These are phyloP conservation scores for Chelonus formosanus DNA, from an alignment of 2,888 invertebrate genomes.

Conservation along the genomic window DNA sequence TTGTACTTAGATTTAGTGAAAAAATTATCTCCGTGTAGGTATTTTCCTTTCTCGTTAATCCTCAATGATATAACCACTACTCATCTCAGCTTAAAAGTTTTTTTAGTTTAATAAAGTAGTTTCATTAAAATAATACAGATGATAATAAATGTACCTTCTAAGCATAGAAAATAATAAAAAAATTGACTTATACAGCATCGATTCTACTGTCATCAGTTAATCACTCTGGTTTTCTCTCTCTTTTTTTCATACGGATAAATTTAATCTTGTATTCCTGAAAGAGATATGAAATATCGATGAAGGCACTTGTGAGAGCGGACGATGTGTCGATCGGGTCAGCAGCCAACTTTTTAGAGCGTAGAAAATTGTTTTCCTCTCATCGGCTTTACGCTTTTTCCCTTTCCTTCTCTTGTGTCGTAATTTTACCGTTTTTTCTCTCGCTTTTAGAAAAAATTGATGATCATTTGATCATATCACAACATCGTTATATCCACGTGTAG, in stretches of 20 bases:
- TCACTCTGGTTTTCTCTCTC: slow-evolving; percentile 3
- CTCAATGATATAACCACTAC: too few species aligned
- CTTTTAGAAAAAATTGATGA: slow-evolving; percentile 5
- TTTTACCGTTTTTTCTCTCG: background rate
- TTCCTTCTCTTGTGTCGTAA: slow-evolving; percentile 3
- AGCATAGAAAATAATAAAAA: too few species aligned
- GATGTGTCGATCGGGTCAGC: slow-evolving; percentile 22
- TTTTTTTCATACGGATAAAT: slow-evolving; percentile 6
- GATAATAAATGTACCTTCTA: too few species aligned
- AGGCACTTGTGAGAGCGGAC: slow-evolving; percentile 1
- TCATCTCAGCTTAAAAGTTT: too few species aligned
- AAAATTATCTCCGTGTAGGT: too few species aligned
- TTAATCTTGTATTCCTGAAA: background rate
- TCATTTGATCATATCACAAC: background rate
- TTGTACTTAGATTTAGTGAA: too few species aligned
- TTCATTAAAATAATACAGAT: too few species aligned
- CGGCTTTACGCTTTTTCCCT: background rate
- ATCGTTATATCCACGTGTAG: background rate
- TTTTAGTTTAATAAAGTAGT: too few species aligned
- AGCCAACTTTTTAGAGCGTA: slow-evolving; percentile 23
- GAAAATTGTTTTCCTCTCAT: slow-evolving; percentile 16
- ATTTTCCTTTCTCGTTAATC: too few species aligned
- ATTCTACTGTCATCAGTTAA: background rate
- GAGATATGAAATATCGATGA: slow-evolving; percentile 16
- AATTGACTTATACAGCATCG: too few species aligned